Base-by-base conservation (phyloP, 2,797 vertebrate genomes). In the Pseudotriccus pelzelni region DNA sequence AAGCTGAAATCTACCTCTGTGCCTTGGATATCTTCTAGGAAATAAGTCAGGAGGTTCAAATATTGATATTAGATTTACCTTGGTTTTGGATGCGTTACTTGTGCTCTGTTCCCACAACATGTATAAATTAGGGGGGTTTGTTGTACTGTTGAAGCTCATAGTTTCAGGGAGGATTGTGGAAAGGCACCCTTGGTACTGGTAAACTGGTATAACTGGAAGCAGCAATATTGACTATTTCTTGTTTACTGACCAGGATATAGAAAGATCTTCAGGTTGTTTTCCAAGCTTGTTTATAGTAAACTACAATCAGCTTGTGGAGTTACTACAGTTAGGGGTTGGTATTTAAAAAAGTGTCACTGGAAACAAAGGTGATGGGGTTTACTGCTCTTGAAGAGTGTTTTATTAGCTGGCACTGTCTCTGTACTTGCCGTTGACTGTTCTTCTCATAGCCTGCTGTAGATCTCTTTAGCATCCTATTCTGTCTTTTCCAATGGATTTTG, bases 51-150 rank as follows among this genome's bases (percentile, higher is more conserved):
- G 60, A 50, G 49, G 63, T 67, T n/a, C 19, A 64, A 18, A n/a
- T 82, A 44, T 34, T n/a, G 73, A 8, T 64, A 14, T 46, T 66
- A 36, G 46, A 75, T 18, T 7, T 68, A 17, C 30, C 13, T 6
- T 55, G 39, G 2, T 58, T 86, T 79, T 76, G 36, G 25, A 44
- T 3, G 4, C 1, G 0, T 82, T 60, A 44, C 24, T 77, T 70
- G 25, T 88, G 23, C 34, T 70, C 19, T 64, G 8, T 81, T 87
- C 22, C 39, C 37, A 55, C 12, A 84, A 34, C 9, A 4, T 30
- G 6, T 53, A 23, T 58, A 24, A 80, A 60, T 50, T 32, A 34
- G 22, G 5, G 1, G 0, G 0, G 1, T 10, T 81, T 59, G 9
- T 67, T 75, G 20, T 73, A 25, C 7, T 60, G 7, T 62, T 79